Evolutionary conservation across 2,113 vertebrate genomes (phyloP).

Genomic region (Pheucticus melanocephalus): DNA sequence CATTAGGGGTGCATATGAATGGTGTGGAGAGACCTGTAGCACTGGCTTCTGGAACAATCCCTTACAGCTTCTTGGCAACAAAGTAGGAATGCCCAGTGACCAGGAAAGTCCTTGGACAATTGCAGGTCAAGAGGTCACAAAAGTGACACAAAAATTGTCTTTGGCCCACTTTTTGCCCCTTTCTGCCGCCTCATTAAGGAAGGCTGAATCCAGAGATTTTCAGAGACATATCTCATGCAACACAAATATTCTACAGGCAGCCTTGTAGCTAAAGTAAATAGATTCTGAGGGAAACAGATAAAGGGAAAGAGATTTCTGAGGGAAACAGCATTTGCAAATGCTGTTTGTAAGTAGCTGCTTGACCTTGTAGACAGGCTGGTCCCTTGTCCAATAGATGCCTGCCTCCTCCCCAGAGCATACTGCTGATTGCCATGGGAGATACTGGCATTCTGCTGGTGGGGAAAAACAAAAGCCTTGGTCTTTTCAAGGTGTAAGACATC

Average conservation of each 20-base stretch:
- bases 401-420: background rate
- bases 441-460: background rate
- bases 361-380: background rate
- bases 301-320: background rate
- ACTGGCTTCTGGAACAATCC: background rate
- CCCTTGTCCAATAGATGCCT: background rate
- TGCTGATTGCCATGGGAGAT: background rate
- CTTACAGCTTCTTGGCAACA: background rate
- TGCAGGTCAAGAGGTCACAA: background rate
- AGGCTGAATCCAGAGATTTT: background rate
- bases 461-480: background rate
- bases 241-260: background rate
- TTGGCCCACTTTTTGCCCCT: background rate
- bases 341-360: background rate
- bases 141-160: background rate
- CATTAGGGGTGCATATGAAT: background rate
- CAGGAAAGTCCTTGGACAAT: background rate
- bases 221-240: background rate
- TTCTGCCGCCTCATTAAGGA: background rate
- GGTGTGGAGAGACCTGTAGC: background rate
- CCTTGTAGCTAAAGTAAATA: conserved; percentile 4
- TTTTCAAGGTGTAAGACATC: background rate
- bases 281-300: background rate
- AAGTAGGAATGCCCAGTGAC: background rate
- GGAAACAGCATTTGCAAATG: background rate